Base-by-base conservation (phyloP, 2,797 vertebrate genomes). In the Psittacula derbiana region DNA sequence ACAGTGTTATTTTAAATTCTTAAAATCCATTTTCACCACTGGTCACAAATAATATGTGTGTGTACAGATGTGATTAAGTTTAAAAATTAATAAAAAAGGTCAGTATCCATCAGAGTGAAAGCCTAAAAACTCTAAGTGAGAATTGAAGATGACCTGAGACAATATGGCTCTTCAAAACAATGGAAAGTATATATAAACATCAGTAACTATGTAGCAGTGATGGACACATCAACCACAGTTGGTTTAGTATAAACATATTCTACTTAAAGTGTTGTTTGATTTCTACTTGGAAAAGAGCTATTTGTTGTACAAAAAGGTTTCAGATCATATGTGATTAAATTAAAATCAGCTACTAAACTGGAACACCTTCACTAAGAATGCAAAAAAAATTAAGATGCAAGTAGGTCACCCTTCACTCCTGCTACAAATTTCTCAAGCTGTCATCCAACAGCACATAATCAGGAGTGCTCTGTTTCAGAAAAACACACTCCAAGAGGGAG, bases 261-360 rank as follows among this genome's bases (percentile, higher is more conserved):
- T 33, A 33, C 53, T 71, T 64, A 61, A 61, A 71, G 36, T 88
- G 30, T 64, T 92, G 85, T n/a, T 92, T 50, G 40, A 36, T 61
- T 93, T 88, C 64, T 90, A 85, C 75, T 80, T 31, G 41, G 67
- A 73, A 96, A 83, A 94, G 50, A 36, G 88, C 70, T 88, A 79
- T 93, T 91, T 95, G 38, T 61, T 66, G 36, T 53, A 76, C 58
- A 73, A 71, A 67, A 14, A 71, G 19, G 30, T 92, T 89, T 80
- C 49, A 80, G 78, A 88, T 12, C 91, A 92, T 8, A 41, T 62
- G 78, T 41, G 80, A 93, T 78, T 92, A 94, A 95, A 95, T 28
- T 62, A 65, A 84, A 92, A 50, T 50, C 33, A 64, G 60, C 47
- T 83, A 91, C 16, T 50, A 44, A 57, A 80, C 41, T 60, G 71